Evolutionary conservation across 2,113 vertebrate genomes (phyloP).

Genomic region (Hemibagrus wyckioides): DNA sequence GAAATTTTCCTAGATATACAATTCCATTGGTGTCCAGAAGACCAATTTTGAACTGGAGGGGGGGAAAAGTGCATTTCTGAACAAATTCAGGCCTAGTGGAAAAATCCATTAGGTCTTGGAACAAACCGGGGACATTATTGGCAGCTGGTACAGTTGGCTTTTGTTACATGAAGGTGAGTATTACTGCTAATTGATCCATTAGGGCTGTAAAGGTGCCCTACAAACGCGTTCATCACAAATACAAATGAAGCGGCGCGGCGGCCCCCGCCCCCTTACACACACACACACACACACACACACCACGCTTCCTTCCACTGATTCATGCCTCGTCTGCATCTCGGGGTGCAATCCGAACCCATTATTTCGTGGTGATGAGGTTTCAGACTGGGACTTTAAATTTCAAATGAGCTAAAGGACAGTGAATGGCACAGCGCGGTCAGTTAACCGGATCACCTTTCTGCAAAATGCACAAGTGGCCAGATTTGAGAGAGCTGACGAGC

Average conservation of each 20-base stretch:
- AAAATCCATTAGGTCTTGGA: not conserved
- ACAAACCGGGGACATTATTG: not conserved
- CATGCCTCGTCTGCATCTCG: constrained; percentile 25
- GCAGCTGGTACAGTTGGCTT: not conserved
- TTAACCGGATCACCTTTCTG: constrained; percentile 6
- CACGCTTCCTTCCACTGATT: constrained; percentile 33
- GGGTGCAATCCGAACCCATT: constrained; percentile 46
- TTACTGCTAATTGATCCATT: constrained; percentile 45
- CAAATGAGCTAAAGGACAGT: constrained; percentile 6
- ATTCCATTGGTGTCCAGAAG: not conserved
- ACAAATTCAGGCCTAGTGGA: not conserved
- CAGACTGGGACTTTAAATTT: constrained; percentile 17
- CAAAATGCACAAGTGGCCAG: not conserved
- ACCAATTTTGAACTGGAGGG: not conserved
- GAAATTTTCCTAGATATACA: no score
- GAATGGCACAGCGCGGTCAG: not conserved
- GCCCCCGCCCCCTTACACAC: constrained; percentile 33
- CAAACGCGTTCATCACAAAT: constrained; percentile 43
- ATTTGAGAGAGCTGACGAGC: not conserved
- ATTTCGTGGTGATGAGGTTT: constrained; percentile 48
- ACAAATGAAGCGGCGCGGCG: constrained; percentile 40
- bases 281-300: not conserved
- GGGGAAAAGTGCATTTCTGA: not conserved
- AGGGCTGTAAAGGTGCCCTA: constrained; percentile 53
- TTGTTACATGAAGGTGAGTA: not conserved